These are phyloP conservation scores for Limosa lapponica DNA, from an alignment of 2,797 vertebrate genomes.

Conservation along the genomic window DNA sequence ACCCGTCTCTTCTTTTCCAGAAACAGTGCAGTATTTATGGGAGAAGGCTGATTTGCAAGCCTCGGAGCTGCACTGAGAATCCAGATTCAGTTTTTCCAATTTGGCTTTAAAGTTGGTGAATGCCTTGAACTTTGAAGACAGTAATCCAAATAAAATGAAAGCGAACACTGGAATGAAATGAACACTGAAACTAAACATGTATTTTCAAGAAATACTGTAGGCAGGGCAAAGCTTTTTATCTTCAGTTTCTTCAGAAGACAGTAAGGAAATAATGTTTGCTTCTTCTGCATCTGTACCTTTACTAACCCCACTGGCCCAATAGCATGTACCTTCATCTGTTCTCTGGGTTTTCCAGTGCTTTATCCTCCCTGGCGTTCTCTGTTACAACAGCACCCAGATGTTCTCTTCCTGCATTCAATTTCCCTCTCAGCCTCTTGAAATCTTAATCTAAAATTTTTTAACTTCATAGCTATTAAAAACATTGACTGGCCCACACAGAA, in stretches of 20 bases:
- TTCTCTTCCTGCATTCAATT: background rate
- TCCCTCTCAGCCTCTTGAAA: background rate
- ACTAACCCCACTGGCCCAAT: background rate
- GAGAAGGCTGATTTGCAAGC: constrained; percentile 13
- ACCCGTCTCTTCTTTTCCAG: constrained; percentile 10
- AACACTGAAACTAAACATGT: background rate
- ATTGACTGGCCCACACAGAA: background rate
- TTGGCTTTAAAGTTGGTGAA: constrained; percentile 8
- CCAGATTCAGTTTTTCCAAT: constrained; percentile 3
- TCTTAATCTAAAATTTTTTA: background rate
- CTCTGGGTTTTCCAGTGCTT: background rate
- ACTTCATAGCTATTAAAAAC: constrained; percentile 22
- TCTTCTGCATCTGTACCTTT: background rate
- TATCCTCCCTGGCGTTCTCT: background rate
- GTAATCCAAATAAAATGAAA: constrained; percentile 8
- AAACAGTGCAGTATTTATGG: constrained; percentile 39
- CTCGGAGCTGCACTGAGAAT: background rate
- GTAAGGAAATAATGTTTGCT: background rate
- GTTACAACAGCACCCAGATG: background rate
- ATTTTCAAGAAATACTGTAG: background rate
- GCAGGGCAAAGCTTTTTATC: constrained; percentile 1
- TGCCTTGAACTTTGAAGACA: background rate
- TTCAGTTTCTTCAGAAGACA: background rate
- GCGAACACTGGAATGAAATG: background rate
- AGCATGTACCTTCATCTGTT: background rate